Evolutionary conservation across 1,140 invertebrate genomes (phyloP), one percentile per base, ranked within the genome.

Genomic region (Propsilocerus akamusi): DNA sequence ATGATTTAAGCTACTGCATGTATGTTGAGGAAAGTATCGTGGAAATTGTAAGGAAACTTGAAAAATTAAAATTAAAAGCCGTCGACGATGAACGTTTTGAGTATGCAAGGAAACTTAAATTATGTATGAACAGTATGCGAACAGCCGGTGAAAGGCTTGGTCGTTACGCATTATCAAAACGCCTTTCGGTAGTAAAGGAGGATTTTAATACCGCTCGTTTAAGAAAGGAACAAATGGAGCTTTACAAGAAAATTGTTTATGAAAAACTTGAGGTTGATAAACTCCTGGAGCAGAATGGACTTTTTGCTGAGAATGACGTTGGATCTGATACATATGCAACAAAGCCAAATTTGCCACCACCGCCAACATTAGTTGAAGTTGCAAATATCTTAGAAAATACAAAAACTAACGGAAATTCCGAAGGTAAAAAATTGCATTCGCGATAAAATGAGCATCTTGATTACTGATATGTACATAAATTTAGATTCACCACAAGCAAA

Each of bases 1-100:
- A 97, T 62, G 91, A 97, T 66, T 68, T 97, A n/a, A 83, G 90
- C 0, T 95, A 95, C 68, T 86, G 91, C 47, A 97, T 97, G 91
- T 97, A 97, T 59, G 89, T 95, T 7, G 91, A 95, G 65, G 79
- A 81, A n/a, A 89, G 93, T 55, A 83, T 94, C 4, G 87, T 87
- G 0, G 79, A 81, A 56, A 77, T 91, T 37, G 87, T 97, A n/a
- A 71, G 86, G 12, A 78, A 78, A 58, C 75, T 97, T 69, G 90
- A 95, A 62, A 69, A 76, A 10, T 89, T 86, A 59, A 95, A 95
- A 62, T 73, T 82, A 49, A 72, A 80, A 57, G 89, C 90, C 53
- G 86, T 93, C 0, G 72, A 73, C 63, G 88, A 82, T 58, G 86
- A 92, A 68, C 72, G 85, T 58, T 94, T 91, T 66, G 89, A 93